These are phyloP conservation scores for Phortica okadai DNA, from an alignment of 2,888 invertebrate species.

Conservation along the genomic window DNA sequence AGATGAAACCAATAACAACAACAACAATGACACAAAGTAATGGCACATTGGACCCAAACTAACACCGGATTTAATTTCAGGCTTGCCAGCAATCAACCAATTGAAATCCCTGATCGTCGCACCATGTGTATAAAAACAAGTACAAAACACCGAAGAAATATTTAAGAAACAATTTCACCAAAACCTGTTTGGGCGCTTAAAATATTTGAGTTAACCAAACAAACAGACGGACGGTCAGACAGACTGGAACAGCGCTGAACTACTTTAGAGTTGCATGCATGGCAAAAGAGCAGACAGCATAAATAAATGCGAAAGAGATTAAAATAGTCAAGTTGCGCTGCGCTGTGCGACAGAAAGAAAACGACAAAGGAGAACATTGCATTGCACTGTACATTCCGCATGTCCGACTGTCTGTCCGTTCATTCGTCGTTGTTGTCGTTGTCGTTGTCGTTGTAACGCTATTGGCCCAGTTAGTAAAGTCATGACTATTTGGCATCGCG, in stretches of 20 bases:
- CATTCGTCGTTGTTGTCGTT: neutral
- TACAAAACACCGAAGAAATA: neutral
- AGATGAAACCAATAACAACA: no score
- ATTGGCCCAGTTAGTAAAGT: slow-evolving; percentile 39
- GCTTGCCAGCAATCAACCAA: neutral
- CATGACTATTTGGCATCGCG: slow-evolving; percentile 35
- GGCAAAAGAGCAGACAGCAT: neutral
- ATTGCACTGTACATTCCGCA: neutral
- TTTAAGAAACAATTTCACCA: slow-evolving; percentile 5
- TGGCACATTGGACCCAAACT: no score
- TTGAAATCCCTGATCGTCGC: neutral
- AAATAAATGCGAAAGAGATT: slow-evolving; percentile 21
- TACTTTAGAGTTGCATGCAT: slow-evolving; percentile 6
- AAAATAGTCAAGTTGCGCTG: neutral
- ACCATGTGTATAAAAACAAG: neutral
- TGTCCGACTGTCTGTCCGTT: neutral
- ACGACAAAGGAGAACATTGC: neutral
- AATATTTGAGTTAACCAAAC: no score
- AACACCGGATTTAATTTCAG: neutral
- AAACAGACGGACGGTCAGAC: slow-evolving; percentile 2
- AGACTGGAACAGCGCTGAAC: neutral
- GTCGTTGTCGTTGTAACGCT: slow-evolving; percentile 17
- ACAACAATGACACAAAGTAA: no score
- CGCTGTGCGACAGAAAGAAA: neutral
- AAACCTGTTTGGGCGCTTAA: neutral